These are phyloP conservation scores for Apodemus sylvaticus DNA, from an alignment of 2,113 vertebrate species.

Conservation along the genomic window DNA sequence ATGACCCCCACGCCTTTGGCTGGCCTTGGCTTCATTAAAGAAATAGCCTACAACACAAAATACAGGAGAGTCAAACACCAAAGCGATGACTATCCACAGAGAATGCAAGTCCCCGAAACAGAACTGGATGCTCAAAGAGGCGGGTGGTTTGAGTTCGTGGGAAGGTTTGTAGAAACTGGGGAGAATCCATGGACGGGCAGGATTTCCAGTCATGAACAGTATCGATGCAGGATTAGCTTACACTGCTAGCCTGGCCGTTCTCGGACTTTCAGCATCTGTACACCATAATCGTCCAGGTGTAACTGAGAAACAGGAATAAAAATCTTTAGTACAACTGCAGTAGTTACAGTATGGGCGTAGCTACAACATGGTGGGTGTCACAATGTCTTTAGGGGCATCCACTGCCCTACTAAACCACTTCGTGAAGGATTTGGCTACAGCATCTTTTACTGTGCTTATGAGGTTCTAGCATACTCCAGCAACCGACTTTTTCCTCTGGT, in stretches of 20 bases:
- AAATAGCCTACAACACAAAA: background rate
- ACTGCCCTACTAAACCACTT: fast-evolving
- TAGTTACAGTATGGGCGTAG: no score
- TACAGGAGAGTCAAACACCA: background rate
- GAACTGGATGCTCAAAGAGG: background rate
- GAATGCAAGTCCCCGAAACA: background rate
- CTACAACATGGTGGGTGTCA: no score
- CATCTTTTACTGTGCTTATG: background rate
- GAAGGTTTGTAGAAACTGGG: background rate
- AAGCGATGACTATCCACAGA: background rate
- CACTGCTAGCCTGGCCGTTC: background rate
- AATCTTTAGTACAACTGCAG: background rate
- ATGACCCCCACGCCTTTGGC: background rate
- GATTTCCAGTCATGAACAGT: background rate
- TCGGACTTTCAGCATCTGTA: background rate
- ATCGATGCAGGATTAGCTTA: background rate
- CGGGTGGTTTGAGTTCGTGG: background rate
- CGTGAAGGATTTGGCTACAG: no score
- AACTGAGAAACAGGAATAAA: background rate
- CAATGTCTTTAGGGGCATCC: background rate
- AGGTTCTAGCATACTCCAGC: background rate
- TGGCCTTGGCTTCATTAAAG: background rate
- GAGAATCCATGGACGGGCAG: background rate
- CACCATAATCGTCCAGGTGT: background rate
- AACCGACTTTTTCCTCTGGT: background rate